phyloP scores from a whole-genome alignment of 2,113 vertebrate genomes.

The Alethe castanea region DNA sequence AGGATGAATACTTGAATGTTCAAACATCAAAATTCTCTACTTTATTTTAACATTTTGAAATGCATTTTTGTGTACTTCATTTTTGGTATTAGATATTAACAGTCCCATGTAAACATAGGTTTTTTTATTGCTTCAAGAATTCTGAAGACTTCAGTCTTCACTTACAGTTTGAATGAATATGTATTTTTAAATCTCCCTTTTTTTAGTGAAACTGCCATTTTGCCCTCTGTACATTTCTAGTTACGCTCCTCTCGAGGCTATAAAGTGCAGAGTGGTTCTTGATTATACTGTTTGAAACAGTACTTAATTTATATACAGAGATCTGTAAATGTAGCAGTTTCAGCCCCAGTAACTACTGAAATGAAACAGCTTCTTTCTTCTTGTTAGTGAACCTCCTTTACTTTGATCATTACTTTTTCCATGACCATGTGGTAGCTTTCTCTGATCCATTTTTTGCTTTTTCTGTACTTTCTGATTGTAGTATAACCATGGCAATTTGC shows the following conservation, averaged over 20 bases:
- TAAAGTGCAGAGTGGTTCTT: neutral
- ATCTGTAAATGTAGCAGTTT: neutral
- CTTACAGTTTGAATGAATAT: neutral
- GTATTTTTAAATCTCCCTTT: neutral
- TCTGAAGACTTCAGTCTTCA: neutral
- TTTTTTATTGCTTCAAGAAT: neutral
- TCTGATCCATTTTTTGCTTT: neutral
- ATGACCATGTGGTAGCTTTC: neutral
- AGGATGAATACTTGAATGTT: neutral
- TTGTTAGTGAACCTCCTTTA: neutral
- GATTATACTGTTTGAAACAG: neutral
- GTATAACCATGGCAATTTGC: neutral
- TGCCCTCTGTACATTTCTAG: neutral
- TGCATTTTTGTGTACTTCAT: neutral
- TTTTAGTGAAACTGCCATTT: neutral
- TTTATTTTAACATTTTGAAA: neutral
- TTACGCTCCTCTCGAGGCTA: neutral
- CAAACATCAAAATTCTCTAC: neutral
- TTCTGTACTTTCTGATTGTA: neutral
- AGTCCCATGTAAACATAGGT: neutral
- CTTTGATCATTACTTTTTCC: neutral
- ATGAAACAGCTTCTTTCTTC: neutral
- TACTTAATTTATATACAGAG: neutral
- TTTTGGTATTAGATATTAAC: neutral
- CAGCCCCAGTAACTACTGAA: neutral